These are phyloP conservation scores for Notamacropus eugenii DNA, from an alignment of 2,797 vertebrate genomes.

Conservation along the genomic window DNA sequence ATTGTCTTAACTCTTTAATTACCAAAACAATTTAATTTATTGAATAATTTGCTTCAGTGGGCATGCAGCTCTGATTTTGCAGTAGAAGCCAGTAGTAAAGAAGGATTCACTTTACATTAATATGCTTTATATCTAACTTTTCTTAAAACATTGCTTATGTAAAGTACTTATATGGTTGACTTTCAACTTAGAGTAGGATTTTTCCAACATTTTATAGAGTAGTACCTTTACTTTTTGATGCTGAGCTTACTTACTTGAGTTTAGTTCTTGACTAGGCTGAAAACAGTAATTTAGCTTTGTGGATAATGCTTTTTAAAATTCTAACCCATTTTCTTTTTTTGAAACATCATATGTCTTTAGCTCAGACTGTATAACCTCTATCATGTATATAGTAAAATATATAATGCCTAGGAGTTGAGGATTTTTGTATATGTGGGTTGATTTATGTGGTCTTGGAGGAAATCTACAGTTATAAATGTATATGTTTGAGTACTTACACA, in stretches of 20 bases:
- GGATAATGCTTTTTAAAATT: conserved; percentile 65
- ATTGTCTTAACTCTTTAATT: background rate
- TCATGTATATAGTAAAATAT: background rate
- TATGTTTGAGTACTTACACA: conserved; percentile 23
- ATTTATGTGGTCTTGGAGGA: conserved; percentile 4
- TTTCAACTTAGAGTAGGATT: conserved; percentile 40
- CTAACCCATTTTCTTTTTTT: conserved; percentile 43
- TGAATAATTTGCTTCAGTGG: conserved; percentile 17
- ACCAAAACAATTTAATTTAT: background rate
- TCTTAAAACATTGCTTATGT: conserved; percentile 42
- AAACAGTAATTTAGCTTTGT: conserved; percentile 72
- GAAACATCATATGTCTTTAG: conserved; percentile 34
- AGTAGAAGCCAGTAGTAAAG: background rate
- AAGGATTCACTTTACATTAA: background rate
- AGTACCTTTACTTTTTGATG: conserved; percentile 34
- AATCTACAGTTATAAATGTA: conserved; percentile 6
- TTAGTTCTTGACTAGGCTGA: conserved; percentile 78
- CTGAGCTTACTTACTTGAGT: conserved; percentile 69
- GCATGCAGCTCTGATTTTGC: background rate
- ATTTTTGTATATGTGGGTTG: conserved; percentile 45
- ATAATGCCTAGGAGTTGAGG: background rate
- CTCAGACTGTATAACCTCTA: conserved; percentile 27
- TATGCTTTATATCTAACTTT: background rate
- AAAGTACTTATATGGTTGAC: conserved; percentile 18
- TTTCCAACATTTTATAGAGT: conserved; percentile 39